Evolutionary conservation across 2,797 vertebrate genomes (phyloP).

Genomic region (Gymnopithys bicolor): DNA sequence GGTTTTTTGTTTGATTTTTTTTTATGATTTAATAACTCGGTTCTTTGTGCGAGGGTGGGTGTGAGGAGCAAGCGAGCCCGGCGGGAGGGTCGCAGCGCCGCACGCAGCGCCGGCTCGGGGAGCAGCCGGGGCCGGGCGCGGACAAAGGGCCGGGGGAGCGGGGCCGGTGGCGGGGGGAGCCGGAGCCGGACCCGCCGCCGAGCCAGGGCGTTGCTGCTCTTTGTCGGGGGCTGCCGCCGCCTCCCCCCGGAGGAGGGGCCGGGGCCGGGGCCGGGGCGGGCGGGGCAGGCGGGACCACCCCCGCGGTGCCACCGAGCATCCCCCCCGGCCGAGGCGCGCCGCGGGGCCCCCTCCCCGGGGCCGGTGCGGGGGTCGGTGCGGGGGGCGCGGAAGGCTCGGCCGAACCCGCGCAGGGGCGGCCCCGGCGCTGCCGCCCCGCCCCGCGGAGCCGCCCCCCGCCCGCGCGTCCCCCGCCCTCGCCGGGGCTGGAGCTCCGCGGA

Average conservation of each 20-base stretch:
- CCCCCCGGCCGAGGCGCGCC: background rate
- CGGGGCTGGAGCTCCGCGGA: constrained; percentile 47
- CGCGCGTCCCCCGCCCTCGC: constrained; percentile 17
- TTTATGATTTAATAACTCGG: background rate
- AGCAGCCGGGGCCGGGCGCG: background rate
- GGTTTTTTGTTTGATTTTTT: background rate
- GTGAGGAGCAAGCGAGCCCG: background rate
- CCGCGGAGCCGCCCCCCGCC: background rate
- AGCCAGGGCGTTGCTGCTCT: constrained; percentile 68
- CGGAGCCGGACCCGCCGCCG: constrained; percentile 31
- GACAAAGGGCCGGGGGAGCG: constrained; percentile 32
- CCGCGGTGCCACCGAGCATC: too few species aligned
- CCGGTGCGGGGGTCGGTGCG: background rate
- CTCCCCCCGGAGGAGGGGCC: constrained; percentile 18
- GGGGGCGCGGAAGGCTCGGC: background rate
- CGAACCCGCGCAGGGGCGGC: background rate
- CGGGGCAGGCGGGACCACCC: too few species aligned
- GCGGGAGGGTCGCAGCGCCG: background rate
- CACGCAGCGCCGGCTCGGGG: background rate
- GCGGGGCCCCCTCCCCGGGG: too few species aligned
- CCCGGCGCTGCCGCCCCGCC: background rate
- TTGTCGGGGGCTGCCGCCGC: constrained; percentile 63
- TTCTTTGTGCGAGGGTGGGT: background rate
- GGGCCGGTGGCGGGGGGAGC: constrained; percentile 57
- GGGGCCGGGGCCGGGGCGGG: too few species aligned